Base-by-base conservation (phyloP, 2,797 vertebrate genomes). In the Diglossa cyanea region DNA sequence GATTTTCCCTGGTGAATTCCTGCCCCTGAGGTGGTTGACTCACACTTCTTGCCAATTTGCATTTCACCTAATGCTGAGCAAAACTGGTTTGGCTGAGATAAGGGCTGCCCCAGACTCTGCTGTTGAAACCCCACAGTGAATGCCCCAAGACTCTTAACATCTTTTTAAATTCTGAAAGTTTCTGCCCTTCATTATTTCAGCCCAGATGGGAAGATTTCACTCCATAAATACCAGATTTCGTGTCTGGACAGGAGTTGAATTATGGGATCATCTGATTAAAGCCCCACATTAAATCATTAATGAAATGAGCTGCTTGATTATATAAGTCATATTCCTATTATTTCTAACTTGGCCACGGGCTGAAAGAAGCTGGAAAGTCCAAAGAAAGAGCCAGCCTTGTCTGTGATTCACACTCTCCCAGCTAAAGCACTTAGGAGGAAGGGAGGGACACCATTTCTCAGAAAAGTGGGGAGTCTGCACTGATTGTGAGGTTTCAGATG, bases 181-280 rank as follows among this genome's bases (percentile, higher is more conserved):
- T 89, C 65, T 92, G 33, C 28, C 51, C 23, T 80, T 89, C 57
- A 39, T 77, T 23, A 11, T 75, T 91, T 67, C 26, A 42, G 57
- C 62, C 42, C 44, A 94, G 81, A 86, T 51, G 62, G 37, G 75
- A 91, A 71, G 50, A 37, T 90, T 94, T 86, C 53, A n/a, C n/a
- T 82, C 63, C 74, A 82, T 82, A 74, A 94, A 91, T 87, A 88
- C 44, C 42, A 26, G 50, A 87, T 89, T 83, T 91, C 75, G 13
- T 75, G 75, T 86, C 94, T 68, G 45, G 65, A 60, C 78, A 80
- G 78, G 48, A 92, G 53, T 0, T 91, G 92, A 94, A 74, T 91
- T 91, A 89, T 89, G 88, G 61, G 57, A 72, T 77, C 65, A 31
- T 92, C 87, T 82, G 78, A 87, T 93, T 83, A 75, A 94, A 92